Evolutionary conservation across 2,113 vertebrate species (phyloP), one percentile per base, ranked within the genome.

Genomic region (Ceuthmochares aereus): DNA sequence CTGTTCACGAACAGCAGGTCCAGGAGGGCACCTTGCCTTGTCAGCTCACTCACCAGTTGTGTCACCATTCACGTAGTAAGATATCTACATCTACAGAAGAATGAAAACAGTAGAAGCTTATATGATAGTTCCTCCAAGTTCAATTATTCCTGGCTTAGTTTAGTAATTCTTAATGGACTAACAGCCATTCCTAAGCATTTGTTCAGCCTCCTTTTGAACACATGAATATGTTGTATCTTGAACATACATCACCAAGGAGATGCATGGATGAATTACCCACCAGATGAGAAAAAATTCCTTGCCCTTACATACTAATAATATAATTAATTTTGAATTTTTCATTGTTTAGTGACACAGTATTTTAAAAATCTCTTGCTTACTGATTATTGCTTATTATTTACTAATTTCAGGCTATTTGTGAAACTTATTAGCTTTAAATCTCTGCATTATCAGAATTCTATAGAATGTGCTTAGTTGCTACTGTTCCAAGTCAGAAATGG

Each of bases 221-320:
- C 2, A 36, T 15, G 8, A 76, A 66, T 5, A 52, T 52, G 60
- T 91, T 93, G 17, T 6, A 68, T 34, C 19, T 26, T 32, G 34
- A 51, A 45, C 10, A n/a, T 47, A 45, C 11, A 45, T n/a, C 30
- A 30, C 6, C 5, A 51, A 29, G 13, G 14, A 42, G 9, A 52
- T 20, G 2, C 3, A 32, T 13, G 4, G 7, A 37, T 76, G 5
- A 51, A 17, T 5, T 43, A 18, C 1, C 2, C 7, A 21, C 15
- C 32, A 7, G 10, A 63, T 29, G 5, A 72, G 29, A 76, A 64
- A 4, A 76, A 86, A 64, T 3, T 26, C 30, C 15, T 74, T 52
- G 4, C 25, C 6, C 7, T 69, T 78, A n/a, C n/a, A n/a, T n/a
- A 49, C 7, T 51, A 37, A 56, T 26, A 23, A 13, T 13, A 2